Conservation (phyloP, 2,888 invertebrate genomes). For the Geophilus truncorum region DNA sequence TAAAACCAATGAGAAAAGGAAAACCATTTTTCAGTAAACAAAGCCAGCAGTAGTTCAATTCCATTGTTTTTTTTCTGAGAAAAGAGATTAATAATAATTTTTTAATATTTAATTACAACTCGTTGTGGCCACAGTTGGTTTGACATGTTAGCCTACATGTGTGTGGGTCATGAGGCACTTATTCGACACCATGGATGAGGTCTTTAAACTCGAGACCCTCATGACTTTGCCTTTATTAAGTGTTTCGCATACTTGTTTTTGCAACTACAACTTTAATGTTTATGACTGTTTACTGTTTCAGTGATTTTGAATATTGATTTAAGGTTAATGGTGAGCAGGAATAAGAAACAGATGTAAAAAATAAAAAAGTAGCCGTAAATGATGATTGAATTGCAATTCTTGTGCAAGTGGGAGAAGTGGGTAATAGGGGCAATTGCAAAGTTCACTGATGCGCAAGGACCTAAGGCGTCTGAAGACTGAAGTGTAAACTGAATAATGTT, state of each 20-base stretch:
- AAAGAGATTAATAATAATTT: neutral
- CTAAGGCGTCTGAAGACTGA: too few relatives aligned
- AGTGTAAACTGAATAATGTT: too few relatives aligned
- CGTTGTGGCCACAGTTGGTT: neutral
- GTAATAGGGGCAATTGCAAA: neutral
- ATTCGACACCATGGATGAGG: neutral
- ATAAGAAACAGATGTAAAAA: neutral
- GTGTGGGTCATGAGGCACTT: neutral
- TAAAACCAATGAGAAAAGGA: neutral
- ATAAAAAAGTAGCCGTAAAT: neutral
- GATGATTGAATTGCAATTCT: neutral
- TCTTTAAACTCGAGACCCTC: neutral
- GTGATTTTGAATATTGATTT: too few relatives aligned
- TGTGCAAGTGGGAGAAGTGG: neutral
- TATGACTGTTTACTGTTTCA: neutral
- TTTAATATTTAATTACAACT: neutral
- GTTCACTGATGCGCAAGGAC: neutral
- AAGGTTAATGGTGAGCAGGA: neutral
- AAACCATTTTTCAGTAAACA: neutral
- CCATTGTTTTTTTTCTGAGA: too few relatives aligned
- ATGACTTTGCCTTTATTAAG: neutral
- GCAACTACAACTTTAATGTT: neutral
- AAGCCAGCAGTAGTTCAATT: too few relatives aligned
- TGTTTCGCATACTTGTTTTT: neutral
- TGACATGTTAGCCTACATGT: constrained; percentile 6